phyloP scores from a whole-genome alignment of 2,113 vertebrate species.

The Microcebus griseorufus region DNA sequence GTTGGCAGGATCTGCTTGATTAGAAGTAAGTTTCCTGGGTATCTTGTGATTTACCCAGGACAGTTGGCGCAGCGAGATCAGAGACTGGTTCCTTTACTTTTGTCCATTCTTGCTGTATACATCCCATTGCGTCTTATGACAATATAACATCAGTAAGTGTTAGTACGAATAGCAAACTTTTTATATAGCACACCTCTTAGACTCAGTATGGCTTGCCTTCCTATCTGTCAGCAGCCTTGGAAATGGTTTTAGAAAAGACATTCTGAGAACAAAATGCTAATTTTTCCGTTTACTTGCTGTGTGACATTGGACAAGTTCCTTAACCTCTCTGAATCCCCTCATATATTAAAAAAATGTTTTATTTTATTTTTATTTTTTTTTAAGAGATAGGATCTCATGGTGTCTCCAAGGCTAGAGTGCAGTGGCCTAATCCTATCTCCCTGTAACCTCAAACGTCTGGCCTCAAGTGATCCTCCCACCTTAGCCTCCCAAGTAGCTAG shows the following conservation, averaged over 20 bases:
- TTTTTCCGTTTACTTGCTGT: not conserved
- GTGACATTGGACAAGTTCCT: not conserved
- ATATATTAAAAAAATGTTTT: not conserved
- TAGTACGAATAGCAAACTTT: too few species aligned
- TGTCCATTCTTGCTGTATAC: not conserved
- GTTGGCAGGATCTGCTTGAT: not conserved
- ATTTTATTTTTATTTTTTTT: not conserved
- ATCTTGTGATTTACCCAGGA: not conserved
- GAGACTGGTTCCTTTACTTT: not conserved
- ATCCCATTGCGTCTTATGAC: not conserved
- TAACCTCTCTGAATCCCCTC: conserved; percentile 5
- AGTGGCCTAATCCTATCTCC: too few species aligned
- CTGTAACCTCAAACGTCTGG: too few species aligned
- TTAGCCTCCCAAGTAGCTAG: too few species aligned
- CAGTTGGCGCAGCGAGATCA: not conserved
- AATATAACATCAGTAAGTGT: not conserved
- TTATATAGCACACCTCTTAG: too few species aligned
- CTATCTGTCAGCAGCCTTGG: not conserved
- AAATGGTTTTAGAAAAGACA: not conserved
- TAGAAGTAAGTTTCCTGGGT: not conserved
- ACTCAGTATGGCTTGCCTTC: not conserved
- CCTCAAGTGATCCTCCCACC: too few species aligned
- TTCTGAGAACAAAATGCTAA: not conserved
- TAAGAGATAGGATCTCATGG: too few species aligned
- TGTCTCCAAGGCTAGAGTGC: too few species aligned